A percentile compares a stretch with the other conserved stretches of the same genome.
phyloP scores from a whole-genome alignment of 2,888 invertebrate genomes.

The Dicyrtomina minuta region DNA sequence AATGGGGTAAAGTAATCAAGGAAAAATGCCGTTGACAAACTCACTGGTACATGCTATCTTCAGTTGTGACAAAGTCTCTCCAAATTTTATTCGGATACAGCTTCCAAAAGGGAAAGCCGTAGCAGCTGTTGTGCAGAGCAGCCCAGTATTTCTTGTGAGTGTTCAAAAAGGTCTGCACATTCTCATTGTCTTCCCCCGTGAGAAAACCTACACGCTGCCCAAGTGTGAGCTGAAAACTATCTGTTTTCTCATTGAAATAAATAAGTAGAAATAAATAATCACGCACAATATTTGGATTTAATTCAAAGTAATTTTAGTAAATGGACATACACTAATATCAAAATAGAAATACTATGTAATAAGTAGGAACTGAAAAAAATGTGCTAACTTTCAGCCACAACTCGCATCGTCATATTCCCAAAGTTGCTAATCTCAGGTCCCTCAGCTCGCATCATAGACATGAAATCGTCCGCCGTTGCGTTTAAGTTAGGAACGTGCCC shows the following conservation, averaged over 20 bases:
- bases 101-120: slow-evolving; percentile 80
- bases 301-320: background rate
- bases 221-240: slow-evolving; percentile 58
- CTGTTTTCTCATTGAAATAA: too few relatives aligned
- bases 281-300: background rate
- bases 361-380: too few relatives aligned
- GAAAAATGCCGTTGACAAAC: too few relatives aligned
- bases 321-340: too few relatives aligned
- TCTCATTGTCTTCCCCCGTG: slow-evolving; percentile 59
- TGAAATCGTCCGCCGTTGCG: slow-evolving; percentile 75
- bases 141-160: slow-evolving; percentile 43
- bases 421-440: slow-evolving; percentile 64
- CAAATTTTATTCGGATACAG: slow-evolving; percentile 73
- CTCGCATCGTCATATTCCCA: slow-evolving; percentile 72
- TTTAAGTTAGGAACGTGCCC: slow-evolving; percentile 56
- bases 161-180: slow-evolving; percentile 38
- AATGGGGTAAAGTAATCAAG: background rate
- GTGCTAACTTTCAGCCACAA: slow-evolving; percentile 75
- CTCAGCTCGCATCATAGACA: slow-evolving; percentile 64
- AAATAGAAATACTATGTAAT: too few relatives aligned
- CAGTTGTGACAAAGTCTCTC: slow-evolving; percentile 68
- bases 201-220: slow-evolving; percentile 70
- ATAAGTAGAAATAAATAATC: slow-evolving; percentile 54
- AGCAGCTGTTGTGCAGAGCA: slow-evolving; percentile 56
- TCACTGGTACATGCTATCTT: slow-evolving; percentile 78